These are phyloP conservation scores for Brevimyrus niger DNA, from an alignment of 2,113 vertebrate species.

Conservation along the genomic window DNA sequence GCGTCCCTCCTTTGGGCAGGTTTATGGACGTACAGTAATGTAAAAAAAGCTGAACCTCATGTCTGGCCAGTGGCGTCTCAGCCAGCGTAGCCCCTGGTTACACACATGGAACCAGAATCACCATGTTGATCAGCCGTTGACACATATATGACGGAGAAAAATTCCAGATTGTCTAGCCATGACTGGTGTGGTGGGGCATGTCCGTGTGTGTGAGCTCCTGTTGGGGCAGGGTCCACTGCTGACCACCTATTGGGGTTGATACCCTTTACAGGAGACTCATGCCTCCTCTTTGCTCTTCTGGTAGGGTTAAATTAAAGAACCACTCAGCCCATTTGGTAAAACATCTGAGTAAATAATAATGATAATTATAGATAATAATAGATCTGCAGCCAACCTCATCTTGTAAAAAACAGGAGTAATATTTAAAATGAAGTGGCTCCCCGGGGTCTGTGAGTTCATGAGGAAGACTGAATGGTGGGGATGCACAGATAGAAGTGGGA, in stretches of 20 bases:
- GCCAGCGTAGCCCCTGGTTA: background rate
- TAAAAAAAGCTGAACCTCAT: background rate
- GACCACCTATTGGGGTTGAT: background rate
- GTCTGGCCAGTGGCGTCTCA: background rate
- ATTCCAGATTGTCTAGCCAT: background rate
- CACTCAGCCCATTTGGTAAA: background rate
- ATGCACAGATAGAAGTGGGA: background rate
- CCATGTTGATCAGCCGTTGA: background rate
- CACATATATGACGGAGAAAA: background rate
- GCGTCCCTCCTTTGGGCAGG: background rate
- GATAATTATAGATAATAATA: background rate
- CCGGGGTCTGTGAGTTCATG: constrained; percentile 15
- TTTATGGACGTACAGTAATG: background rate
- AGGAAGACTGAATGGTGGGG: constrained; percentile 30
- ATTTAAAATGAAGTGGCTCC: constrained; percentile 28
- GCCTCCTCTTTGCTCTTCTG: background rate
- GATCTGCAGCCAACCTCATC: background rate
- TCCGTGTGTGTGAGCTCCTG: background rate
- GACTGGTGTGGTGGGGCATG: background rate
- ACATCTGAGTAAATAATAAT: background rate
- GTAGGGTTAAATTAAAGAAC: background rate
- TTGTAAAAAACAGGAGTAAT: constrained; percentile 14
- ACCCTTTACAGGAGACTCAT: background rate
- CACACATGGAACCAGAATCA: background rate
- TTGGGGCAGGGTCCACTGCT: background rate